A percentile compares a stretch with the other conserved stretches of the same genome.
These are phyloP conservation scores for Sycophaga agraensis DNA, from an alignment of 1,140 invertebrate species.

Conservation along the genomic window DNA sequence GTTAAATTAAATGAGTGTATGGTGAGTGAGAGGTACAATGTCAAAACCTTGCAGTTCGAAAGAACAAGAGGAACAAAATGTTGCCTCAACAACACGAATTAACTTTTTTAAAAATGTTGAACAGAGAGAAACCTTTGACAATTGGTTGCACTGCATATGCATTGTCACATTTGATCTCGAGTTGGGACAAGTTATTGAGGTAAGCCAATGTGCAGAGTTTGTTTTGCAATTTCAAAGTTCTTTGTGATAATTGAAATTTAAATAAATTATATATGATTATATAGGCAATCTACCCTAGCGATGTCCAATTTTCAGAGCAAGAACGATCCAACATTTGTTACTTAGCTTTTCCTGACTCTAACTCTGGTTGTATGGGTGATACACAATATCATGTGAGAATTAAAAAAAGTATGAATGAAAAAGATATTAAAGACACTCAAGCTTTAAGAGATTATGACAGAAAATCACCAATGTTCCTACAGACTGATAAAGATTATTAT, in stretches of 20 bases:
- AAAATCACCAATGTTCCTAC: constrained; percentile 71
- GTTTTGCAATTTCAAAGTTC: background rate
- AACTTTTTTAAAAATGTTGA: constrained; percentile 40
- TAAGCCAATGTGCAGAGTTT: constrained; percentile 47
- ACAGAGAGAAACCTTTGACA: constrained; percentile 69
- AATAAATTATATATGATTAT: background rate
- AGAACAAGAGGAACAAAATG: background rate
- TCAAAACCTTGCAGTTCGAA: constrained; percentile 21
- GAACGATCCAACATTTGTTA: constrained; percentile 98
- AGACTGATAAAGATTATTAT: constrained; percentile 78
- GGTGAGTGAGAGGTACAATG: constrained; percentile 6
- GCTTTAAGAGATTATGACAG: constrained; percentile 70
- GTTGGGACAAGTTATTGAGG: constrained; percentile 93
- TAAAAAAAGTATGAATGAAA: constrained; percentile 55
- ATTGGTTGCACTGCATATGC: constrained; percentile 96
- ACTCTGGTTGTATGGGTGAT: constrained; percentile 98
- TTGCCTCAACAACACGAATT: constrained; percentile 6
- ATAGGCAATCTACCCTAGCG: constrained; percentile 82
- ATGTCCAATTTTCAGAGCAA: constrained; percentile 82
- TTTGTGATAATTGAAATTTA: background rate
- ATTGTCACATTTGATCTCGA: constrained; percentile 98
- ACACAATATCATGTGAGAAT: constrained; percentile 94
- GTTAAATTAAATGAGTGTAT: background rate
- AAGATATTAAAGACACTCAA: constrained; percentile 42
- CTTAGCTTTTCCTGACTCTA: constrained; percentile 97